Conservation (phyloP, 2,113 vertebrate species). For the Stigmatopora nigra region DNA sequence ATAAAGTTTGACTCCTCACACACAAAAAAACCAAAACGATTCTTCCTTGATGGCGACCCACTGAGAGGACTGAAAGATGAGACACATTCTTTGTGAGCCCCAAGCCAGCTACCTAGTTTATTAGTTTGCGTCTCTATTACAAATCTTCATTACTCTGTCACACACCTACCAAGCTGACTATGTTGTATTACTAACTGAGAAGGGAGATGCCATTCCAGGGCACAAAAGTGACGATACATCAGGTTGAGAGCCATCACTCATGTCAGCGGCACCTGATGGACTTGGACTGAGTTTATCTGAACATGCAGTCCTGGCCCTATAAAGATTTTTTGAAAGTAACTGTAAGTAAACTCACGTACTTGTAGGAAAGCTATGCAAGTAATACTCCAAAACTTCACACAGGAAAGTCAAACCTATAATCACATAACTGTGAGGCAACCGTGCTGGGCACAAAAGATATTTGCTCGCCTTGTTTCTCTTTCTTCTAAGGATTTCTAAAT, state of each 20-base stretch:
- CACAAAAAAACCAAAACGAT: constrained; percentile 60
- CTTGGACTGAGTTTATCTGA: constrained; percentile 5
- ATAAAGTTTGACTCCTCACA: constrained; percentile 45
- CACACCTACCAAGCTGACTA: constrained; percentile 30
- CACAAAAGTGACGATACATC: constrained; percentile 34
- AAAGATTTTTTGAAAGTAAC: background rate
- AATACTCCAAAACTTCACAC: background rate
- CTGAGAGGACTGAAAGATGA: constrained; percentile 53
- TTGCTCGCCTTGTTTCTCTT: background rate
- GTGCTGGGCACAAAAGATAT: background rate
- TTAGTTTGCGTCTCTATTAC: constrained; percentile 50
- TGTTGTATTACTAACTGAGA: constrained; percentile 54
- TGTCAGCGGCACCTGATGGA: constrained; percentile 33
- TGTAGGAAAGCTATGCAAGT: background rate
- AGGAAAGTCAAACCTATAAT: background rate
- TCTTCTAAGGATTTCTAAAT: background rate
- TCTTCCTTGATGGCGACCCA: constrained; percentile 64
- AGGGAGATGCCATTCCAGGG: constrained; percentile 51
- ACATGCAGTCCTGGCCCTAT: background rate
- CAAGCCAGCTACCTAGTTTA: constrained; percentile 50
- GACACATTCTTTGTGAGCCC: constrained; percentile 38
- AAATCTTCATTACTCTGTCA: constrained; percentile 24
- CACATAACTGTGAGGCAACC: background rate
- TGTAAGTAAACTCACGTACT: background rate
- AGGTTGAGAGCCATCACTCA: constrained; percentile 36